phyloP scores from a whole-genome alignment of 2,113 vertebrate species.

The Neofelis nebulosa region DNA sequence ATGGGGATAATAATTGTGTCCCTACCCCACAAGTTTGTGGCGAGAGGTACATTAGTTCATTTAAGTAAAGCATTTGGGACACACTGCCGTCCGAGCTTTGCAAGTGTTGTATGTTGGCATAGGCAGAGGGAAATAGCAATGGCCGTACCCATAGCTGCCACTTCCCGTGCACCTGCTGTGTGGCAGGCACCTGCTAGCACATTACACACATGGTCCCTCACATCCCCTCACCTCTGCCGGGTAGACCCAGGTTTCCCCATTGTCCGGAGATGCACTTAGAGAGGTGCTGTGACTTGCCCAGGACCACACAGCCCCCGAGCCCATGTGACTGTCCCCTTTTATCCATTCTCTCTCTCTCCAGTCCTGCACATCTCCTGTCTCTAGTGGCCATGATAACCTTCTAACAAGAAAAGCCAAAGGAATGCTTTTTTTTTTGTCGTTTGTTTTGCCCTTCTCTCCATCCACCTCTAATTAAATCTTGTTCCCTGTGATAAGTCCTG shows the following conservation, averaged over 20 bases:
- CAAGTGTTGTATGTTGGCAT: neutral
- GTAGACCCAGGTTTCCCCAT: fast-evolving
- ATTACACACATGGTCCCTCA: fast-evolving
- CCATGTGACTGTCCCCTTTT: neutral
- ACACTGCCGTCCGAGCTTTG: fast-evolving
- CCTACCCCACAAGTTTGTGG: neutral
- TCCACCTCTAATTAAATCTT: conserved; percentile 6
- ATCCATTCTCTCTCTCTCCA: neutral
- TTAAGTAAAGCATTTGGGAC: neutral
- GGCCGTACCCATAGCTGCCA: fast-evolving
- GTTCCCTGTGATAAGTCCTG: conserved; percentile 31
- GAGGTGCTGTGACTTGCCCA: neutral
- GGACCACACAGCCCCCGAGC: neutral
- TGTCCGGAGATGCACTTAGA: neutral
- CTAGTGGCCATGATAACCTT: neutral
- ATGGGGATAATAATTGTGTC: neutral
- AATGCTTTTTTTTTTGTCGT: neutral
- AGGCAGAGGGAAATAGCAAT: fast-evolving
- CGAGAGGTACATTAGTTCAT: too few species aligned
- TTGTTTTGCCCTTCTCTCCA: neutral
- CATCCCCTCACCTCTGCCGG: neutral
- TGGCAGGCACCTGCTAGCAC: neutral
- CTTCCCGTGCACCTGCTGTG: neutral
- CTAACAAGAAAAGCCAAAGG: neutral
- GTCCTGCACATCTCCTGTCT: neutral